A percentile compares a stretch with the other conserved stretches of the same genome.
Evolutionary conservation across 2,888 invertebrate genomes (phyloP).

Genomic region (Ceratothoa steindachneri): DNA sequence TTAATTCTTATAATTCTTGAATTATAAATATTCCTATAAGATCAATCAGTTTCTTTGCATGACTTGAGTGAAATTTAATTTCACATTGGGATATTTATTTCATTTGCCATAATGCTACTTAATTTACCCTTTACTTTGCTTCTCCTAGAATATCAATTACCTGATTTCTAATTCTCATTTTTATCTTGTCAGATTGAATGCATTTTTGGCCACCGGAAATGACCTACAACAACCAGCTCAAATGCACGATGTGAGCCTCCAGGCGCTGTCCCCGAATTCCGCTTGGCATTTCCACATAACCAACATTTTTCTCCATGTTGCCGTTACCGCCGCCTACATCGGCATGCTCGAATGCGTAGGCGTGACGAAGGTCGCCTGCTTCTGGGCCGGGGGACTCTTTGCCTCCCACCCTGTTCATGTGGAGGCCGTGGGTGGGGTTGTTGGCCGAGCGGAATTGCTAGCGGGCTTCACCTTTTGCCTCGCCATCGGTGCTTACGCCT

Average conservation of each 20-base stretch:
- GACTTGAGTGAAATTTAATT: too few relatives aligned
- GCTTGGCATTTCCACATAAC: conserved; percentile 60
- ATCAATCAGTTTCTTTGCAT: too few relatives aligned
- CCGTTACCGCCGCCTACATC: conserved; percentile 56
- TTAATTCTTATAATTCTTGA: too few relatives aligned
- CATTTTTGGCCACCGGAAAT: neutral
- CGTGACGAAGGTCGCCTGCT: conserved; percentile 55
- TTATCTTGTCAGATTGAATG: too few relatives aligned
- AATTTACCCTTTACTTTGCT: too few relatives aligned
- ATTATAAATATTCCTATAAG: too few relatives aligned
- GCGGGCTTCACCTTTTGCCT: conserved; percentile 85
- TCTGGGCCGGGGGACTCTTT: conserved; percentile 72
- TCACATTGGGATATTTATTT: too few relatives aligned
- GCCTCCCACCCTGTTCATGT: conserved; percentile 96
- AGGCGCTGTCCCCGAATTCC: conserved; percentile 25
- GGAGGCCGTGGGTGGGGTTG: conserved; percentile 91
- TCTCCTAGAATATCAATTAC: too few relatives aligned
- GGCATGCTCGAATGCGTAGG: conserved; percentile 51
- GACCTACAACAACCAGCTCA: neutral
- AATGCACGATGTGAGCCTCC: conserved; percentile 4
- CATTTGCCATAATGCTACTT: too few relatives aligned
- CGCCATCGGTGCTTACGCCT: conserved; percentile 78
- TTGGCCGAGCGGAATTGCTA: conserved; percentile 89
- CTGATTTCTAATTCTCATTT: too few relatives aligned
- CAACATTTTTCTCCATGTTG: conserved; percentile 57